Evolutionary conservation across 2,797 vertebrate species (phyloP).

Genomic region (Miichthys miiuy): DNA sequence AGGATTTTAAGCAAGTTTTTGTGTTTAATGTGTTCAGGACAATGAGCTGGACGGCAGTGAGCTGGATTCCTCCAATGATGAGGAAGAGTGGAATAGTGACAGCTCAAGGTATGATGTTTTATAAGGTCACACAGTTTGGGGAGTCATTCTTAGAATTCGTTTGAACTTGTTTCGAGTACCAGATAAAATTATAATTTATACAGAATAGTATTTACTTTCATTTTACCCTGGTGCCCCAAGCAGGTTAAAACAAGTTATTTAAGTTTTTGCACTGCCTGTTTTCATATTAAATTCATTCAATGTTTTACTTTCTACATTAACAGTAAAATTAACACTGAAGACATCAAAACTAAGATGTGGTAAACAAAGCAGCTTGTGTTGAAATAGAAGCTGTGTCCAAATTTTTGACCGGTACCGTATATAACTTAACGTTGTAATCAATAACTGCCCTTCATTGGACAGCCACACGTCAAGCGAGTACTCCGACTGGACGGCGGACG

Average conservation of each 20-base stretch:
- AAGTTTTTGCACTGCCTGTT: not conserved
- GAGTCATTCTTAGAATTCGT: slow-evolving; percentile 2
- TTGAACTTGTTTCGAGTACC: slow-evolving; percentile 34
- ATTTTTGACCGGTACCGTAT: not conserved
- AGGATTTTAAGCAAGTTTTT: not conserved
- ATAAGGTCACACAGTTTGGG: not conserved
- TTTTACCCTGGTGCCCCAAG: slow-evolving; percentile 31
- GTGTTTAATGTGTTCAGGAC: slow-evolving; percentile 71
- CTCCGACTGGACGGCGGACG: slow-evolving; percentile 96
- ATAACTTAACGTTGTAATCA: slow-evolving; percentile 3
- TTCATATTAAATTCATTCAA: not conserved
- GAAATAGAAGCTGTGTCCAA: too few relatives aligned
- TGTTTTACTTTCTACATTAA: too few relatives aligned
- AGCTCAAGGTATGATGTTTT: slow-evolving; percentile 88
- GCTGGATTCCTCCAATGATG: slow-evolving; percentile 88
- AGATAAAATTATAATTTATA: slow-evolving; percentile 3
- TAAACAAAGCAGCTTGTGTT: too few relatives aligned
- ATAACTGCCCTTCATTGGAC: slow-evolving; percentile 34
- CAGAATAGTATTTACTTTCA: slow-evolving; percentile 1
- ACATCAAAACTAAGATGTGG: too few relatives aligned
- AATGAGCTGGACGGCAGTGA: slow-evolving; percentile 85
- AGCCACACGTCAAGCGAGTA: slow-evolving; percentile 94
- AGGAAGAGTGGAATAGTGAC: slow-evolving; percentile 96
- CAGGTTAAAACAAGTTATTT: slow-evolving; percentile 25
- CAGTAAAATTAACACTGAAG: too few relatives aligned